Evolutionary conservation across 2,797 vertebrate species (phyloP), one percentile per base, ranked within the genome.

Genomic region (Scolopax bukidnonensis): DNA sequence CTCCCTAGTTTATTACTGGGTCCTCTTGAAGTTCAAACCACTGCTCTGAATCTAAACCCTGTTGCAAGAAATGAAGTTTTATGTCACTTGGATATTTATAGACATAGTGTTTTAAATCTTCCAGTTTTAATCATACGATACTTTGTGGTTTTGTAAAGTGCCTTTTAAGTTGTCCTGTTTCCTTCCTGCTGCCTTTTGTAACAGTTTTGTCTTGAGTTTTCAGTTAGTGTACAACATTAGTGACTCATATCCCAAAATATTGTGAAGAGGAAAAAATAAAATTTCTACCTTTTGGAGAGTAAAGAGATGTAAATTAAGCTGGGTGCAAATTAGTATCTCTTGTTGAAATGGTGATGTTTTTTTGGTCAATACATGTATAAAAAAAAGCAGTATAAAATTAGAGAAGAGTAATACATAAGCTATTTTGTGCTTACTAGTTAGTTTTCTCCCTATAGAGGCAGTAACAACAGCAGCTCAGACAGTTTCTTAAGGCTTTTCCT

Each of bases 401-500:
- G 96, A 59, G 30, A 51, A 71, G 50, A 95, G 43, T 68, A 90
- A 79, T 51, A 82, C 59, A 68, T 27, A 32, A 68, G 84, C 81
- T 91, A 48, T 89, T 95, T 95, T 93, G 86, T 93, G 70, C 89
- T 95, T 70, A 81, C 84, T 86, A 74, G 81, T 89, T 94, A 97
- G 92, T 93, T 95, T 95, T 97, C 90, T 87, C 32, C 93, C 93
- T 60, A 4, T 40, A 84, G 84, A 95, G 91, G 91, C 96, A 94
- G 82, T 57, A 95, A 94, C 21, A 41, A 76, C 96, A 97, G 90
- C 96, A 96, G 94, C 12, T 83, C 95, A 97, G 98, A 96, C 96
- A 96, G 96, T 96, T 97, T 97, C 96, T 98, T 95, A 93, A 95
- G 93, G 94, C 96, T 97, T 98, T 97, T 97, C 96, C 96, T 98